Percentiles rank a stretch among this genome's conserved stretches.
phyloP scores from a whole-genome alignment of 1,140 invertebrate species.

The Nasonia vitripennis region DNA sequence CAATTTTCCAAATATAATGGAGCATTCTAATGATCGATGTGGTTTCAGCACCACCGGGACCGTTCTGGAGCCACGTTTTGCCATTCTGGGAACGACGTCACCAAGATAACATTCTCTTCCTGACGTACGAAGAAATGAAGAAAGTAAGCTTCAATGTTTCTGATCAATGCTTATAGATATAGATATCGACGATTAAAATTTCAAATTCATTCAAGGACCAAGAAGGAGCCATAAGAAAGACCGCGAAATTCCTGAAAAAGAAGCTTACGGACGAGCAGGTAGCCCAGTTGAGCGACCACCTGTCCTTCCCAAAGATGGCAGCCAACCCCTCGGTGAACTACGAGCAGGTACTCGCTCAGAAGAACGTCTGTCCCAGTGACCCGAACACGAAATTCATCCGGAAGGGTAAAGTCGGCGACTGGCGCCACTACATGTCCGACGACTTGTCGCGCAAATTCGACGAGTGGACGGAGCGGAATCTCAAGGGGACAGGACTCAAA shows the following conservation, averaged over 20 bases:
- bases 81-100: slow-evolving; percentile 83
- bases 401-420: slow-evolving; percentile 89
- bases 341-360: slow-evolving; percentile 77
- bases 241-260: slow-evolving; percentile 85
- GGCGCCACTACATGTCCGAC: slow-evolving; percentile 87
- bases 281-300: slow-evolving; percentile 81
- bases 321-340: slow-evolving; percentile 86
- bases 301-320: slow-evolving; percentile 89
- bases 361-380: slow-evolving; percentile 72
- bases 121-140: slow-evolving; percentile 93
- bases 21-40: neutral
- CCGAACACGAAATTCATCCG: slow-evolving; percentile 83
- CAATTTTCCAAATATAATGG: neutral
- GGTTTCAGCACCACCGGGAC: slow-evolving; percentile 77
- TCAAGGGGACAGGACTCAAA: slow-evolving; percentile 78
- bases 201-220: slow-evolving; percentile 74
- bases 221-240: slow-evolving; percentile 78
- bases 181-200: too few relatives aligned
- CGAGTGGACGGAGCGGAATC: slow-evolving; percentile 82
- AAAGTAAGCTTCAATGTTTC: slow-evolving; percentile 64
- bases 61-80: slow-evolving; percentile 83
- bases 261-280: slow-evolving; percentile 80
- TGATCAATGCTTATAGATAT: too few relatives aligned
- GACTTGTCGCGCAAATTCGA: slow-evolving; percentile 84
- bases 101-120: slow-evolving; percentile 85